These are phyloP conservation scores for Corythornis madagascariensis DNA, from an alignment of 2,113 vertebrate species.

Conservation along the genomic window DNA sequence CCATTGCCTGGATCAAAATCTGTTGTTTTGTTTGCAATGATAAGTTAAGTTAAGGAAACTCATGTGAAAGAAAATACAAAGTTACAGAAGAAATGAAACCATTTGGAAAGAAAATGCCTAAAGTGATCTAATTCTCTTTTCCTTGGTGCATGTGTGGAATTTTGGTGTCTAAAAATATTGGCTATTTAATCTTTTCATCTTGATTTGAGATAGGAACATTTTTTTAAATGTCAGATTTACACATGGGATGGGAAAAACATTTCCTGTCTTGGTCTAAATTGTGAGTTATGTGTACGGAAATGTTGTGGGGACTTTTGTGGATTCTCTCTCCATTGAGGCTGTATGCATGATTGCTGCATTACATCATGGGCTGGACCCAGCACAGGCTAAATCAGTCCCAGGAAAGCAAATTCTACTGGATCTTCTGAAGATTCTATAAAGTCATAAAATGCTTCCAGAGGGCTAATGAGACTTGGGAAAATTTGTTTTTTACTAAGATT, in stretches of 20 bases:
- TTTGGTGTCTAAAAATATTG: constrained; percentile 25
- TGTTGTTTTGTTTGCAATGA: neutral
- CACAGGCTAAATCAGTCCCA: neutral
- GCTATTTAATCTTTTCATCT: constrained; percentile 27
- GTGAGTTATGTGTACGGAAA: constrained; percentile 18
- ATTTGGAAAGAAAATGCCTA: neutral
- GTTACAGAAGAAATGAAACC: neutral
- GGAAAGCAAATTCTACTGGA: constrained; percentile 9
- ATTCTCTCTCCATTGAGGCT: constrained; percentile 17
- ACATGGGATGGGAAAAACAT: constrained; percentile 53
- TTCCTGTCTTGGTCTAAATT: constrained; percentile 50
- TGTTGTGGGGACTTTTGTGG: constrained; percentile 44
- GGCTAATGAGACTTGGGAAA: constrained; percentile 29
- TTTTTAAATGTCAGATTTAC: constrained; percentile 36
- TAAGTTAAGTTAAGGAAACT: neutral
- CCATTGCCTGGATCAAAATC: neutral
- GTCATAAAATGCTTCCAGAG: constrained; percentile 12
- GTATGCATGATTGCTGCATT: constrained; percentile 14
- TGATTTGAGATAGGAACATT: constrained; percentile 11
- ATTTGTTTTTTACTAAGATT: neutral
- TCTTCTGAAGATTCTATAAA: constrained; percentile 18
- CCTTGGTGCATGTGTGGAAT: neutral
- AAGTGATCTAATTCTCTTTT: neutral
- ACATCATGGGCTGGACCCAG: constrained; percentile 1
- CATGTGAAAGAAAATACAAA: neutral